Percentiles rank a stretch among this genome's conserved stretches.
phyloP scores from a whole-genome alignment of 2,797 vertebrate species.

The Nasua narica region DNA sequence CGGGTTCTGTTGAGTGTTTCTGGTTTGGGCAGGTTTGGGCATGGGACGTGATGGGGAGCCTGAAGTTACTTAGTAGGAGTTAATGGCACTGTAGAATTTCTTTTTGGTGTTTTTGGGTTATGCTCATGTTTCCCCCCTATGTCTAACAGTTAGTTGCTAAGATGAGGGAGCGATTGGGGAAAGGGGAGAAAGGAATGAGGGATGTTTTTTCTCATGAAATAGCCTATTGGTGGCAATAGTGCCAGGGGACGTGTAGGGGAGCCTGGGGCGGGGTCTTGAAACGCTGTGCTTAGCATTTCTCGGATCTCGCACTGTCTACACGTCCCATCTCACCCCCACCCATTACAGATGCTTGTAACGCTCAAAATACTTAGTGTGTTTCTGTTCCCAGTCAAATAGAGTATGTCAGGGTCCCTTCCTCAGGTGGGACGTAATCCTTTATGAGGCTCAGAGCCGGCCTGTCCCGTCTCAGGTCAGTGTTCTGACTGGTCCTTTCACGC shows the following conservation, averaged over 20 bases:
- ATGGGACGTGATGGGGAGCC: background rate
- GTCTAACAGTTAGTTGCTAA: background rate
- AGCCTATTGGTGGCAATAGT: background rate
- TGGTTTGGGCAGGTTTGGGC: background rate
- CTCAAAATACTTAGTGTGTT: background rate
- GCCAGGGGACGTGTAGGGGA: background rate
- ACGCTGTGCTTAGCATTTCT: background rate
- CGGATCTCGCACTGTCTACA: no score
- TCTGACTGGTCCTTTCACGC: background rate
- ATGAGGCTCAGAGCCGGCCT: background rate
- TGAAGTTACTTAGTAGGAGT: background rate
- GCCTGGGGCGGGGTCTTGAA: background rate
- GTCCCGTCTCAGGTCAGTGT: background rate
- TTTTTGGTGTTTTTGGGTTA: conserved; percentile 5
- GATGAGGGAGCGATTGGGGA: background rate
- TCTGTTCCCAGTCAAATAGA: background rate
- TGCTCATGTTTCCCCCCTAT: background rate
- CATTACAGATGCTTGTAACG: background rate
- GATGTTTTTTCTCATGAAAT: background rate
- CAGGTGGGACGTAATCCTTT: background rate
- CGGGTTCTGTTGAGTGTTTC: background rate
- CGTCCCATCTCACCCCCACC: background rate
- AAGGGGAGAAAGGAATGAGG: background rate
- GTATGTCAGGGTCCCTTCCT: background rate
- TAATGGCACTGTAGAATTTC: background rate